A percentile compares a stretch with the other conserved stretches of the same genome.
These are phyloP conservation scores for Enteromius thamalakanensis DNA, from an alignment of 2,797 vertebrate species.

Conservation along the genomic window DNA sequence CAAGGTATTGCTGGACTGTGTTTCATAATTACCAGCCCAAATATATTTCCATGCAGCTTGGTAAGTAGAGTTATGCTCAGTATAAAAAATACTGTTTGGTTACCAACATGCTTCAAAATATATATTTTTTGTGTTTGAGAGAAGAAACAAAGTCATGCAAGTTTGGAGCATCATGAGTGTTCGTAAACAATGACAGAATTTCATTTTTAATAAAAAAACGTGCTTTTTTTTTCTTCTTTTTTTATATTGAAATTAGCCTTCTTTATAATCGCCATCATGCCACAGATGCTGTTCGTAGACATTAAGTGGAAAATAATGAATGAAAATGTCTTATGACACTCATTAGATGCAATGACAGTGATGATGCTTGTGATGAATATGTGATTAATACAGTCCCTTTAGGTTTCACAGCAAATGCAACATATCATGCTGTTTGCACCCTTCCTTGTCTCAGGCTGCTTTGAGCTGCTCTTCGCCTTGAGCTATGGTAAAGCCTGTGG, in stretches of 20 bases:
- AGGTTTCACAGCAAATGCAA: conserved; percentile 24
- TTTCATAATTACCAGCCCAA: conserved; percentile 18
- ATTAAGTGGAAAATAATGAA: conserved; percentile 31
- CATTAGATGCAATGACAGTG: conserved; percentile 26
- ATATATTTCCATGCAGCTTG: conserved; percentile 1
- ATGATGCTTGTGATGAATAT: conserved; percentile 18
- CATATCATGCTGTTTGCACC: conserved; percentile 25
- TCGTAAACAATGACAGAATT: not conserved
- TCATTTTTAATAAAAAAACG: not conserved
- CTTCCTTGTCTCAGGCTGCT: not conserved
- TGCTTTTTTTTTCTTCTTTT: not conserved
- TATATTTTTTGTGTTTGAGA: not conserved
- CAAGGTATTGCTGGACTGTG: conserved; percentile 16
- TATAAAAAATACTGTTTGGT: not conserved
- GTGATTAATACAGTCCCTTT: conserved; percentile 21
- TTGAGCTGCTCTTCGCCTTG: conserved; percentile 6
- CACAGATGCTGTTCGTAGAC: conserved; percentile 24
- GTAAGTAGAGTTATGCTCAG: not conserved
- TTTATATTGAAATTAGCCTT: not conserved
- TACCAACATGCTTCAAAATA: not conserved
- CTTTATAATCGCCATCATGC: conserved; percentile 3
- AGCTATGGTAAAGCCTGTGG: not conserved
- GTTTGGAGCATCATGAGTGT: not conserved
- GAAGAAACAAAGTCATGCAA: not conserved
- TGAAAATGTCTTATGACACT: conserved; percentile 28